Conservation (phyloP, 1,140 invertebrate species). For the Tetragonula clypearis region DNA sequence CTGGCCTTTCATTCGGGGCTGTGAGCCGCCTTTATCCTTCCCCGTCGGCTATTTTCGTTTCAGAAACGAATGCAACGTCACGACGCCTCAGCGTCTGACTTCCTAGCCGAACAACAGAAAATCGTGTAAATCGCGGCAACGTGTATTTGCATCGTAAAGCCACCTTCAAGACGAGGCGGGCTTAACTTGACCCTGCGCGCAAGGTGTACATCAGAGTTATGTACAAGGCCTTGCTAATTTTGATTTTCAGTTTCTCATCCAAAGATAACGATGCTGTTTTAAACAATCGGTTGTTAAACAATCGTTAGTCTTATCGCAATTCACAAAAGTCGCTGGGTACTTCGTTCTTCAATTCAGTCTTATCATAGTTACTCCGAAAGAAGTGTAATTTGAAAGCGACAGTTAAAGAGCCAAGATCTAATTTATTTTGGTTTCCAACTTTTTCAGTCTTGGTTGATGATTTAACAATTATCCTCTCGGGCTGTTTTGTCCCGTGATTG, state of each 20-base stretch:
- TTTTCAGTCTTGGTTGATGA: not conserved
- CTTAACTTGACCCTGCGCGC: conserved; percentile 10
- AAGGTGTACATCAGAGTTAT: not conserved
- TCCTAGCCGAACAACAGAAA: conserved; percentile 7
- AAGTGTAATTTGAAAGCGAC: too few relatives aligned
- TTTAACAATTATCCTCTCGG: not conserved
- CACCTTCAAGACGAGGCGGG: too few relatives aligned
- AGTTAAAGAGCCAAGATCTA: too few relatives aligned
- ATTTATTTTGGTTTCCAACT: not conserved
- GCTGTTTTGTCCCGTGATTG: not conserved
- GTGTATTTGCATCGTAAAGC: conserved; percentile 3
- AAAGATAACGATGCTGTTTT: not conserved
- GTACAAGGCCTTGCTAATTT: not conserved
- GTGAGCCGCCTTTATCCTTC: conserved; percentile 21
- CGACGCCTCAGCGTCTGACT: conserved; percentile 13
- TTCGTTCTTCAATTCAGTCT: too few relatives aligned
- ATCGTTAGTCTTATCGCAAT: too few relatives aligned
- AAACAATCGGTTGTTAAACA: too few relatives aligned
- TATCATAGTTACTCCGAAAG: too few relatives aligned
- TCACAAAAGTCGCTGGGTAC: too few relatives aligned
- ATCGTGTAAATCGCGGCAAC: not conserved
- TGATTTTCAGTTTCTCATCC: not conserved
- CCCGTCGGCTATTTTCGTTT: conserved; percentile 37
- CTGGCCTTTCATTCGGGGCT: conserved; percentile 12
- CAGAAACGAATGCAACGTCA: conserved; percentile 17